These are phyloP conservation scores for Chrysocyon brachyurus DNA, from an alignment of 2,797 vertebrate species.

Conservation along the genomic window DNA sequence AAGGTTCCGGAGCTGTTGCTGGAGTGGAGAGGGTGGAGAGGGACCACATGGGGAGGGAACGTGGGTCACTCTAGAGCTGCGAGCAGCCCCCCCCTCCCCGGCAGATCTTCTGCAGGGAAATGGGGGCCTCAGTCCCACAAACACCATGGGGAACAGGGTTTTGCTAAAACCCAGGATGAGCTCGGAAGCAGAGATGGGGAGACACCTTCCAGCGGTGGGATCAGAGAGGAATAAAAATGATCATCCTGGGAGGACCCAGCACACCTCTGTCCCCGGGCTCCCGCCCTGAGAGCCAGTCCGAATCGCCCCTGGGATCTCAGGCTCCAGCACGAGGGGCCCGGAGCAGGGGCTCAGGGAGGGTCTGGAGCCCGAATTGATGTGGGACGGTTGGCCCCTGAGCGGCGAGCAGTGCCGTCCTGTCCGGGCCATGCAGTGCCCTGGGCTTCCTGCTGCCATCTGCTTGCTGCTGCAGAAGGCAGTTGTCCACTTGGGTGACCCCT, in stretches of 20 bases:
- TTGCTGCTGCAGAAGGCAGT: not conserved
- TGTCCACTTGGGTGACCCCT: too few relatives aligned
- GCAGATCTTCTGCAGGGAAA: not conserved
- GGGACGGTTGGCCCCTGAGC: not conserved
- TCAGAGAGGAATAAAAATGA: not conserved
- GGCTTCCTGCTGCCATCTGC: not conserved
- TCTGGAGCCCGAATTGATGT: not conserved
- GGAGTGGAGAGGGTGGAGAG: not conserved
- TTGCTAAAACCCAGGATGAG: not conserved
- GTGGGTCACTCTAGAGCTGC: not conserved
- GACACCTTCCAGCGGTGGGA: too few relatives aligned
- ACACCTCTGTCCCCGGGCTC: not conserved
- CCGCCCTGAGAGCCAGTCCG: not conserved
- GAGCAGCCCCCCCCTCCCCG: too few relatives aligned
- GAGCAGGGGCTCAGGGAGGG: not conserved
- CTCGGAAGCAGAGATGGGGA: not conserved
- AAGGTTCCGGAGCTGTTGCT: fast-evolving
- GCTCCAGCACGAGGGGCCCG: not conserved
- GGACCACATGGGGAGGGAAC: not conserved
- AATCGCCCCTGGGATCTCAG: not conserved
- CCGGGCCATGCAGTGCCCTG: not conserved
- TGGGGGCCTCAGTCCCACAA: not conserved
- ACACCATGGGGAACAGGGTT: not conserved
- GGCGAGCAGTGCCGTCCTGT: not conserved
- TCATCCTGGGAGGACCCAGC: too few relatives aligned